These are phyloP conservation scores for Procambarus clarkii DNA, from an alignment of 1,140 invertebrate genomes.

Conservation along the genomic window DNA sequence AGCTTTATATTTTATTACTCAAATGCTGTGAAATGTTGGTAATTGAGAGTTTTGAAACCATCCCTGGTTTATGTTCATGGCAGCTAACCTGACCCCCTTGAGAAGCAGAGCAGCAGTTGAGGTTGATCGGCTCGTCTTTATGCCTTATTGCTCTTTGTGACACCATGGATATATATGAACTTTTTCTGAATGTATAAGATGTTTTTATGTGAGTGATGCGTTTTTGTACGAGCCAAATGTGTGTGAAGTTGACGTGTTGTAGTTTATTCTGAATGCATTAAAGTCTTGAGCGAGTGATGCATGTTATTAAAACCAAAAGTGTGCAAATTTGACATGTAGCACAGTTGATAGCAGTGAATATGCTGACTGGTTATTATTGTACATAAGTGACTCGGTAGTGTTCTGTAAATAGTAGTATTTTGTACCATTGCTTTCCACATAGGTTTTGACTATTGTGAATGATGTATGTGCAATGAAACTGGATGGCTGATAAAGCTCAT, in stretches of 20 bases:
- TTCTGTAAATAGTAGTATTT: constrained; percentile 47
- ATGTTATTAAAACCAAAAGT: constrained; percentile 40
- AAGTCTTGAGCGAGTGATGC: neutral
- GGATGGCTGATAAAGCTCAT: constrained; percentile 26
- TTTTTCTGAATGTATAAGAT: constrained; percentile 25
- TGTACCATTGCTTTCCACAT: constrained; percentile 51
- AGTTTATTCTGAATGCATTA: constrained; percentile 23
- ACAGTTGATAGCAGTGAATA: constrained; percentile 12
- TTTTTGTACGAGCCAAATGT: constrained; percentile 18
- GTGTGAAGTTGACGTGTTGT: constrained; percentile 1
- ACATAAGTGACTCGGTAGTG: constrained; percentile 30
- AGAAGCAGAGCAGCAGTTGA: constrained; percentile 34
- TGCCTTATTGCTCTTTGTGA: constrained; percentile 36
- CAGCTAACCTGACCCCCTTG: constrained; percentile 39
- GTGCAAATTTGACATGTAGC: constrained; percentile 17
- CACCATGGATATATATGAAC: constrained; percentile 36
- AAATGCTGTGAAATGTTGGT: neutral
- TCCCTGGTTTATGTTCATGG: constrained; percentile 26
- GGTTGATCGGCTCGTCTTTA: constrained; percentile 33
- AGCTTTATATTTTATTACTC: constrained; percentile 27
- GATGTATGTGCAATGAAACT: constrained; percentile 48
- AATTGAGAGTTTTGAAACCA: neutral
- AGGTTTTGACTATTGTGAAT: constrained; percentile 53
- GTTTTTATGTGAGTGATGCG: constrained; percentile 31
- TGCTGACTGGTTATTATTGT: constrained; percentile 23